Base-by-base conservation (phyloP, 1,140 invertebrate species). In the Drosophila ambigua region DNA sequence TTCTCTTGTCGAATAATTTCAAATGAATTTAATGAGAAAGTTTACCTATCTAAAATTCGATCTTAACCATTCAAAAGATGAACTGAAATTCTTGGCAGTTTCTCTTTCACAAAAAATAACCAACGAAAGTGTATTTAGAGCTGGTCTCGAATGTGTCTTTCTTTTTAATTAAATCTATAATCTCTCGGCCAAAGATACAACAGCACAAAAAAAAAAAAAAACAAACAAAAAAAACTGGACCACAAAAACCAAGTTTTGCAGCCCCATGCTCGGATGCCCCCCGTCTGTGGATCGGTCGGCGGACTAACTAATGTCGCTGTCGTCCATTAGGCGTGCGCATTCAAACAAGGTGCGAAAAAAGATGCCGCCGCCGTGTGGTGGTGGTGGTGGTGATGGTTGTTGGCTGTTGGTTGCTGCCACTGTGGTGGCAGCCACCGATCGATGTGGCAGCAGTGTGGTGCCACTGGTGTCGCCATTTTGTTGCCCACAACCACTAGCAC, bases 271-370 rank as follows among this genome's bases (percentile, higher is more conserved):
- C 69, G 15, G 26, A 50, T 7, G 8, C 7, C 28, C 28, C 28
- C 7, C 28, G 28, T 31, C 28, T 8, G 7, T 7, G 28, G 7
- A 31, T 51, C 64, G 50, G 52, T 72, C 63, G 59, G 66, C 51
- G 58, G 82, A 41, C 78, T 48, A 80, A 84, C 76, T 79, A 88
- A 88, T 88, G 83, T 87, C 71, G 82, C 81, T 84, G 81, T 84
- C 84, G 68, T 88, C 72, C 79, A 88, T 88, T 88, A 88, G 79
- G 79, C 79, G 79, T 43, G 73, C 76, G 83, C 83, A 83, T 79
- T 87, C 83, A 87, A 88, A 88, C 83, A 88, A 88, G 83, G 83
- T 88, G 83, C 84, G 83, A 88, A 89, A 87, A 88, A 88, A 87
- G 83, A 88, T 83, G 83, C 84, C 83, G 84, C 84, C 81, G 74